Base-by-base conservation (phyloP, 2,888 invertebrate genomes). In the Amphimallon solstitiale region DNA sequence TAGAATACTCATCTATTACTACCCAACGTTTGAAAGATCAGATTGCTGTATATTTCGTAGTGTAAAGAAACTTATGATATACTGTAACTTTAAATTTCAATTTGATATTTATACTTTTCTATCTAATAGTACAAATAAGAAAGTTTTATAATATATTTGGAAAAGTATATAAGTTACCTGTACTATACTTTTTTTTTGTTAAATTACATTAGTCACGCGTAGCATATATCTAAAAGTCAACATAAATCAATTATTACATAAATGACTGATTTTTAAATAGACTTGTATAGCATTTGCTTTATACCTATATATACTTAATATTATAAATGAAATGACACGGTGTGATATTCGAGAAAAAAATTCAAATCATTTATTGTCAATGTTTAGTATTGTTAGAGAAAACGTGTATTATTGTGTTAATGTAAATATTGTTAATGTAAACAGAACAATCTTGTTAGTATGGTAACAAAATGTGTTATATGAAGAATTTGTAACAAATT, bases 211-310 rank as follows among this genome's bases (percentile, higher is more conserved):
- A 14, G 2, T 14, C 40, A 56, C 29, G 43, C 43, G 43, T 43
- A 56, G 56, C 56, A 43, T 43, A 56, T 40, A 43, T 56, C 43
- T 56, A 56, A 43, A 29, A 23, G 23, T 43, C 21, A 56, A 43
- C 40, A 21, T 43, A 43, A 56, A 56, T 56, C 52, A 54, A 63
- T 29, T 48, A 45, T 21, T 38, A 48, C 9, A 48, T 49, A 62
- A n/a, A 49, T 52, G 63, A 63, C 63, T 63, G 63, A 63, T 54
- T 54, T 52, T 14, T 52, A 52, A 21, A 45, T 63, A 63, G 49
- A 62, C 29, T 17, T 14, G 9, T 19, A 38, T 40, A 56, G 29
- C 14, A 12, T 10, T 56, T 14, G 56, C 56, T 56, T 45, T 56
- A 43, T 12, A 56, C 12, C 12, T 40, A 12, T 14, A 40, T n/a